phyloP scores from a whole-genome alignment of 2,888 invertebrate species.

The Nephrotoma flavescens region DNA sequence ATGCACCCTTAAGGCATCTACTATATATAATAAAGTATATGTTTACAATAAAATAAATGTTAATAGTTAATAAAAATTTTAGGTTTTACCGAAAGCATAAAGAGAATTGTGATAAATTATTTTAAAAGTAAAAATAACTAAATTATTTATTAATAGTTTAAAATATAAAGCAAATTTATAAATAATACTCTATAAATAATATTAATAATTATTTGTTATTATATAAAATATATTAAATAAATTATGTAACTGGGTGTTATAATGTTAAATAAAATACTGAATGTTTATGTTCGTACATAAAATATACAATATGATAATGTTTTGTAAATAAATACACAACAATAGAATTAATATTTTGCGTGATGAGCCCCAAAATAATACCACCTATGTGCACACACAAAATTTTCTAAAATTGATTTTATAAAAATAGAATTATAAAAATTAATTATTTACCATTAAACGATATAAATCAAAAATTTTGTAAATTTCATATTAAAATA shows the following conservation, averaged over 20 bases:
- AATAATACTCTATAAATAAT: not conserved
- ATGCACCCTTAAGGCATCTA: not conserved
- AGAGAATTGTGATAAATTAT: not conserved
- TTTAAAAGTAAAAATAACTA: not conserved
- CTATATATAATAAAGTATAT: not conserved
- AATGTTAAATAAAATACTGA: not conserved
- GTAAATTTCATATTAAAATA: too few relatives aligned
- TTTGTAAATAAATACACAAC: not conserved
- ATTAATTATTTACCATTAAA: not conserved
- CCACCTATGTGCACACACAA: not conserved
- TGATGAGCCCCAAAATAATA: not conserved
- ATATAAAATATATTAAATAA: not conserved
- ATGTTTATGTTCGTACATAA: too few relatives aligned
- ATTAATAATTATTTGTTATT: not conserved
- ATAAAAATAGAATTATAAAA: not conserved
- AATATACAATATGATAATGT: not conserved
- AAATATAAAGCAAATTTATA: not conserved
- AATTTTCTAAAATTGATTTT: not conserved
- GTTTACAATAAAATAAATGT: not conserved
- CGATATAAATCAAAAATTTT: too few relatives aligned
- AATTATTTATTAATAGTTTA: not conserved
- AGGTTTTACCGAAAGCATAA: not conserved
- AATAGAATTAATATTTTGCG: not conserved
- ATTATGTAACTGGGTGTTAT: not conserved
- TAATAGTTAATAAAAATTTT: not conserved